Evolutionary conservation across 2,113 vertebrate genomes (phyloP).

Genomic region (Daphoenositta chrysoptera): DNA sequence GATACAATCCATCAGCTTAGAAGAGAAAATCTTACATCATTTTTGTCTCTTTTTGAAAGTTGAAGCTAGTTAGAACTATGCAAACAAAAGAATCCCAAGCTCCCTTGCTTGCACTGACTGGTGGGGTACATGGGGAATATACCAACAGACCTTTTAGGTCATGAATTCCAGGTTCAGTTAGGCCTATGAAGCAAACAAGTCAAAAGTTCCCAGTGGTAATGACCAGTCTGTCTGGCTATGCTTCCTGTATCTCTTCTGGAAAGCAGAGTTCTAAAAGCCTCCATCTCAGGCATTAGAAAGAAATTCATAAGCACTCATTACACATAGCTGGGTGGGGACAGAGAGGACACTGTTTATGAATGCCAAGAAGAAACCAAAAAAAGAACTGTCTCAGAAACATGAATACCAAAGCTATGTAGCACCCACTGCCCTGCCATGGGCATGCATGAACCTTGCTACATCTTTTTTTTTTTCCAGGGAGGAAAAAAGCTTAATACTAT

Average conservation of each 20-base stretch:
- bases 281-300: background rate
- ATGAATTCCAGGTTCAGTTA: background rate
- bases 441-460: background rate
- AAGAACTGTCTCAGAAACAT: background rate
- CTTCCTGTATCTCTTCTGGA: background rate
- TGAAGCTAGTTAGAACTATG: background rate
- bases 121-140: background rate
- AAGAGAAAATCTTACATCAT: background rate
- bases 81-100: background rate
- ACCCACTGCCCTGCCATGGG: background rate
- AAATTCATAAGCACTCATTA: background rate
- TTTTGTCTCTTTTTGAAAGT: background rate
- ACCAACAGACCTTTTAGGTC: background rate
- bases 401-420: background rate
- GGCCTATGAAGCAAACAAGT: background rate
- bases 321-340: background rate
- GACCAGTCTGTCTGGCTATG: background rate
- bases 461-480: background rate
- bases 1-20: background rate
- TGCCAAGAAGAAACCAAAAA: background rate
- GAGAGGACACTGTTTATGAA: background rate
- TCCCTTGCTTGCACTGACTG: background rate
- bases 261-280: background rate
- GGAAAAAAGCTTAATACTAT: background rate
- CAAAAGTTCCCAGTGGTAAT: background rate